Evolutionary conservation across 2,113 vertebrate species (phyloP).

Genomic region (Zapornia atra): DNA sequence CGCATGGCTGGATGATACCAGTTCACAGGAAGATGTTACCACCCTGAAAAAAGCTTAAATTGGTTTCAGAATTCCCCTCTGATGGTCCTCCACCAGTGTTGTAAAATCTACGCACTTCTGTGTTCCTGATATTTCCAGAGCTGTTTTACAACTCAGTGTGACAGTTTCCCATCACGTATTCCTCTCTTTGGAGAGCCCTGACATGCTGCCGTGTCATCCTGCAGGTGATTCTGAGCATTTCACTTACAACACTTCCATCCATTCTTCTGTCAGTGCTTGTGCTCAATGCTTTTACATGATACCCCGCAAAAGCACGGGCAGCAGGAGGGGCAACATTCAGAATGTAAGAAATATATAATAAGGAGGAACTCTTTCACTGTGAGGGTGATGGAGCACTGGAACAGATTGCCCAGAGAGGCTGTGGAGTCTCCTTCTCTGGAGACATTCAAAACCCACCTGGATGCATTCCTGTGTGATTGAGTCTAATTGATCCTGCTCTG

Average conservation of each 20-base stretch:
- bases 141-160: rapidly evolving
- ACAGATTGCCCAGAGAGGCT: no score
- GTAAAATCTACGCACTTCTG: not conserved
- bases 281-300: not conserved
- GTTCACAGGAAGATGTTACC: not conserved
- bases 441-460: no score
- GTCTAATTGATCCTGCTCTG: no score
- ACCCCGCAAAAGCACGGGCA: not conserved
- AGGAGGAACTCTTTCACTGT: no score
- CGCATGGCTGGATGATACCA: not conserved
- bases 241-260: not conserved
- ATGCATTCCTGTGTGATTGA: no score
- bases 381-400: no score
- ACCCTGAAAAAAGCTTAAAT: not conserved
- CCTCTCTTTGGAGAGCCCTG: not conserved
- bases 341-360: not conserved
- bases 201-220: not conserved
- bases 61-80: not conserved
- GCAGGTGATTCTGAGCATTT: not conserved
- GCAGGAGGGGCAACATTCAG: not conserved
- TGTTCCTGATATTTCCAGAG: not conserved
- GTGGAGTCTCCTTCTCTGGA: no score
- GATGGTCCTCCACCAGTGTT: not conserved
- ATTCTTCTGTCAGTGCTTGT: not conserved
- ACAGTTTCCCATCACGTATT: not conserved